These are phyloP conservation scores for Chromoteleia sp. DNA, from an alignment of 2,888 invertebrate species.

Conservation along the genomic window DNA sequence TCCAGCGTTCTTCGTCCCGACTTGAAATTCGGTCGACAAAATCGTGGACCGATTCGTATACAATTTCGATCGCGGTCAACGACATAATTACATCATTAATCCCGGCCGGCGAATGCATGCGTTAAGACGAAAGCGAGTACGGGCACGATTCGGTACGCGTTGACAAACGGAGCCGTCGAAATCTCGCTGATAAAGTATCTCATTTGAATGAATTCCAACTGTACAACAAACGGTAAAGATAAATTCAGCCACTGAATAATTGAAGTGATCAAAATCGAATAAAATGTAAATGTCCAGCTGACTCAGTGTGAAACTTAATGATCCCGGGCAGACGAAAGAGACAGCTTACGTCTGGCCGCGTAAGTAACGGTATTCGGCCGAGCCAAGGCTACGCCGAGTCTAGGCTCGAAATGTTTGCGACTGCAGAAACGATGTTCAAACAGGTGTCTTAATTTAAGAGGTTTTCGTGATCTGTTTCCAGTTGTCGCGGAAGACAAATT, in stretches of 20 bases:
- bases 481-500: constrained; percentile 57
- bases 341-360: constrained; percentile 68
- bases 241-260: constrained; percentile 67
- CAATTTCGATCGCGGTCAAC: constrained; percentile 53
- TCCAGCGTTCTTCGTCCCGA: no score
- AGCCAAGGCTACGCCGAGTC: constrained; percentile 65
- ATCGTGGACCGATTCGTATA: constrained; percentile 10
- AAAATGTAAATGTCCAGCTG: constrained; percentile 67
- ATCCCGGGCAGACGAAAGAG: constrained; percentile 68
- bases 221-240: constrained; percentile 65
- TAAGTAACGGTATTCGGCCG: constrained; percentile 60
- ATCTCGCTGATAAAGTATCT: constrained; percentile 56
- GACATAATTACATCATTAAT: constrained; percentile 57
- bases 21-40: neutral
- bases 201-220: constrained; percentile 63
- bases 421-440: constrained; percentile 43
- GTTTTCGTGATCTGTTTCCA: constrained; percentile 59
- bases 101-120: constrained; percentile 20
- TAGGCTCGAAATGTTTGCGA: constrained; percentile 59
- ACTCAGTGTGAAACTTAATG: constrained; percentile 66
- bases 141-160: constrained; percentile 44
- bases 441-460: constrained; percentile 66
- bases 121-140: constrained; percentile 54
- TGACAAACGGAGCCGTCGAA: constrained; percentile 58
- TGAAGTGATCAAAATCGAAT: constrained; percentile 66